These are phyloP conservation scores for Pteria penguin DNA, from an alignment of 2,888 invertebrate species.

Conservation along the genomic window DNA sequence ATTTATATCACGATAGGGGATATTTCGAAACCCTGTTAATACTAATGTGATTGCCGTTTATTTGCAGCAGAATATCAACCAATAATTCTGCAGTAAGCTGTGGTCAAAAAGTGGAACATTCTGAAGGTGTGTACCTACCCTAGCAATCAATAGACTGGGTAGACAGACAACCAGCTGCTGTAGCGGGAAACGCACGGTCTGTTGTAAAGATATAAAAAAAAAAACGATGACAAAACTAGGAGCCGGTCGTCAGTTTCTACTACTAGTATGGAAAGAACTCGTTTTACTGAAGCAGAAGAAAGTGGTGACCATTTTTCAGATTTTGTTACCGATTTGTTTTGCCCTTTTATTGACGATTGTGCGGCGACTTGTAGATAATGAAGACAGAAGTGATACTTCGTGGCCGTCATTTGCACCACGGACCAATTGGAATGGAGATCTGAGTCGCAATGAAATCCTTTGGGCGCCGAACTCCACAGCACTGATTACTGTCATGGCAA, in stretches of 20 bases:
- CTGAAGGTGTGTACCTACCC: no score
- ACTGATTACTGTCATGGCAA: slow-evolving; percentile 8
- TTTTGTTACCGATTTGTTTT: slow-evolving; percentile 66
- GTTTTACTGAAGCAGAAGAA: slow-evolving; percentile 62
- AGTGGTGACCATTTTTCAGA: slow-evolving; percentile 65
- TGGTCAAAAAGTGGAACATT: no score
- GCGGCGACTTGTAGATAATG: slow-evolving; percentile 31
- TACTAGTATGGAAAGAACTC: slow-evolving; percentile 72
- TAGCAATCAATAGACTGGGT: no score
- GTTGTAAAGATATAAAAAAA: no score
- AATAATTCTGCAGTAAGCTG: no score
- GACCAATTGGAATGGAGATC: not conserved
- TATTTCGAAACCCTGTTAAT: no score
- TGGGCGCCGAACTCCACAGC: slow-evolving; percentile 30
- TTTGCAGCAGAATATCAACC: no score
- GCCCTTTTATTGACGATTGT: slow-evolving; percentile 59
- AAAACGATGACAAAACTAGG: not conserved
- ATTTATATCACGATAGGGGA: no score
- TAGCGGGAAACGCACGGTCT: no score
- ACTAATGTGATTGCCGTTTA: no score
- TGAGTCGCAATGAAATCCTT: slow-evolving; percentile 17
- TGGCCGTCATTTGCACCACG: not conserved
- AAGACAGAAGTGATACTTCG: not conserved
- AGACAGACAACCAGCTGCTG: no score
- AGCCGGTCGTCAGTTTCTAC: slow-evolving; percentile 57